phyloP scores from a whole-genome alignment of 2,797 vertebrate species.

The Gambusia yucatana region DNA sequence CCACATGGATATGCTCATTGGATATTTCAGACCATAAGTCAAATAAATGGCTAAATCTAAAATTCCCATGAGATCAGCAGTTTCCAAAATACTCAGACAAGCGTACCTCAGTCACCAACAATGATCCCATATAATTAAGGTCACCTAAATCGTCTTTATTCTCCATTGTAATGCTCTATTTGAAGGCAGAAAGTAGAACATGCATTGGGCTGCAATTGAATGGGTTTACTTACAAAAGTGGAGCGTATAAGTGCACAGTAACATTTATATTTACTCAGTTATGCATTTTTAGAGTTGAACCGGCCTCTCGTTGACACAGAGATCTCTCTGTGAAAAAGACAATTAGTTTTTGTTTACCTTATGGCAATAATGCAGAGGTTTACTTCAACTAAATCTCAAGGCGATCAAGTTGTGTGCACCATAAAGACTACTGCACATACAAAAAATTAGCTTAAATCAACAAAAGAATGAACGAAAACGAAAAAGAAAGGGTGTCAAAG shows the following conservation, averaged over 20 bases:
- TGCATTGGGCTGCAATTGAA: not conserved
- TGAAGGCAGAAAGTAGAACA: not conserved
- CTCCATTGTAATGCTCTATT: not conserved
- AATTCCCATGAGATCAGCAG: not conserved
- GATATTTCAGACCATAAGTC: not conserved
- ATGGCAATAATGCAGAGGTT: not conserved
- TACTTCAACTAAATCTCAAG: not conserved
- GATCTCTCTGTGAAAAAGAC: not conserved
- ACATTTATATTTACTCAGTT: not conserved
- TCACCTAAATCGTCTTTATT: not conserved
- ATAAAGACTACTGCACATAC: not conserved
- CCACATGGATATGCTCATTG: not conserved
- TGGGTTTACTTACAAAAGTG: not conserved
- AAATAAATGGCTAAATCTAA: not conserved
- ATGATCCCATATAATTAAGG: not conserved
- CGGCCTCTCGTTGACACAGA: not conserved
- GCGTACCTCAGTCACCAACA: not conserved
- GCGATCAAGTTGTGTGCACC: not conserved
- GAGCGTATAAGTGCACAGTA: not conserved
- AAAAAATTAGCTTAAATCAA: not conserved
- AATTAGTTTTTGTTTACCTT: not conserved
- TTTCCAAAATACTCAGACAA: not conserved
- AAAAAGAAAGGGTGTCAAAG: not conserved
- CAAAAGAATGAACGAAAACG: not conserved
- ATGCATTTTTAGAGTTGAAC: not conserved